These are phyloP conservation scores for Trachythela sp. DNA, from an alignment of 64 coral and sea anemone species.

Conservation along the genomic window DNA sequence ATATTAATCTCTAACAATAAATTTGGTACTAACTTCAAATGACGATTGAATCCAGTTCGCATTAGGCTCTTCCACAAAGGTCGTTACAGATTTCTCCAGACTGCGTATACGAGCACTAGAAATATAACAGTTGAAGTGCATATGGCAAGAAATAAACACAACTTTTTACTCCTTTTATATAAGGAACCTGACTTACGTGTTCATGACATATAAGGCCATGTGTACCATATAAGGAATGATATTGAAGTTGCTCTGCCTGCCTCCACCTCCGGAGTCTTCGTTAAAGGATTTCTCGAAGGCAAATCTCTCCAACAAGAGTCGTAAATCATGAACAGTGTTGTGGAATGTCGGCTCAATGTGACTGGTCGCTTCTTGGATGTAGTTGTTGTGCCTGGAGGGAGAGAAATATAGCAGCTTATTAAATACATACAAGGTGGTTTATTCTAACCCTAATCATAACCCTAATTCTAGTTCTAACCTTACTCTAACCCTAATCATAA, in stretches of 20 bases:
- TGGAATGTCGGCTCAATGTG: constrained; percentile 92
- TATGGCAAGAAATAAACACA: neutral
- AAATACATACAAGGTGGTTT: neutral
- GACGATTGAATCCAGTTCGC: constrained; percentile 78
- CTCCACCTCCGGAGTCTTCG: constrained; percentile 94
- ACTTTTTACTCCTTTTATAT: too few relatives aligned
- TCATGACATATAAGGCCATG: constrained; percentile 92
- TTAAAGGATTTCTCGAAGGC: constrained; percentile 86
- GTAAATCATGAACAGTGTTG: constrained; percentile 75
- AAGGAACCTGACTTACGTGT: constrained; percentile 88
- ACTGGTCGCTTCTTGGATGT: constrained; percentile 91
- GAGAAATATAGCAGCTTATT: neutral
- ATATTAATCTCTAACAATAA: neutral
- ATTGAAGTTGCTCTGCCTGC: constrained; percentile 91
- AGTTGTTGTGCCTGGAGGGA: constrained; percentile 83
- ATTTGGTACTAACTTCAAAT: constrained; percentile 41
- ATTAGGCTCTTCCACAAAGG: constrained; percentile 61
- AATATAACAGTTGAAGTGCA: neutral
- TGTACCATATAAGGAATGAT: constrained; percentile 86
- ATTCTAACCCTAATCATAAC: too few relatives aligned
- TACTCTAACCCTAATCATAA: too few relatives aligned
- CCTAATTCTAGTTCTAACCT: too few relatives aligned
- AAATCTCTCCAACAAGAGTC: constrained; percentile 82
- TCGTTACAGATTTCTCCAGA: constrained; percentile 77
- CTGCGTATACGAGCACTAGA: constrained; percentile 74